Conservation (phyloP, 1,140 invertebrate genomes). For the Acromyrmex echinatior region DNA sequence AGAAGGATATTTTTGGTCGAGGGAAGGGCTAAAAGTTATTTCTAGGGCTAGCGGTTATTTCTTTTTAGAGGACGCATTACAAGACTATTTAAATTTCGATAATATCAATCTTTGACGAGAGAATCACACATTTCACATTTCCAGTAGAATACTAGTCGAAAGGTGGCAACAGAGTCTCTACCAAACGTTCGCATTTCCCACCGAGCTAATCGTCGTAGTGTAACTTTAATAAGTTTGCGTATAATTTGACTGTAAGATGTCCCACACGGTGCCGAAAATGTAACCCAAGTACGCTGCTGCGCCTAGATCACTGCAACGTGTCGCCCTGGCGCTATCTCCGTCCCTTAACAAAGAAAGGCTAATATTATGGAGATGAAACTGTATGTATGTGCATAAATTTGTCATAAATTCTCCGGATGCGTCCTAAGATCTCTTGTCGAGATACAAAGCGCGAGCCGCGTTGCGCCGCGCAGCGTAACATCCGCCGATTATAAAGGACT, state of each 20-base stretch:
- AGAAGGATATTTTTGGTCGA: too few species aligned
- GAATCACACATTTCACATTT: too few species aligned
- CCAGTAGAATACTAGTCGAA: too few species aligned
- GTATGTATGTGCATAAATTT: constrained; percentile 55
- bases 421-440: constrained; percentile 41
- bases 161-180: background rate
- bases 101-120: too few species aligned
- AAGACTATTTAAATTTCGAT: too few species aligned
- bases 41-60: too few species aligned
- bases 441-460: constrained; percentile 14
- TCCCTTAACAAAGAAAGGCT: constrained; percentile 32
- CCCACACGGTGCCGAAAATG: constrained; percentile 14
- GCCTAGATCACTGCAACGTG: constrained; percentile 27
- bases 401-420: constrained; percentile 30
- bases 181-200: background rate
- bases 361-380: constrained; percentile 53
- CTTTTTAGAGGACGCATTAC: too few species aligned
- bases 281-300: background rate
- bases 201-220: background rate
- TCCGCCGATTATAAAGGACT: constrained; percentile 32
- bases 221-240: background rate
- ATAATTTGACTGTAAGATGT: background rate
- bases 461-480: background rate
- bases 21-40: too few species aligned
- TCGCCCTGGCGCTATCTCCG: constrained; percentile 8